phyloP scores from a whole-genome alignment of 1,140 invertebrate species.

The Mya arenaria region DNA sequence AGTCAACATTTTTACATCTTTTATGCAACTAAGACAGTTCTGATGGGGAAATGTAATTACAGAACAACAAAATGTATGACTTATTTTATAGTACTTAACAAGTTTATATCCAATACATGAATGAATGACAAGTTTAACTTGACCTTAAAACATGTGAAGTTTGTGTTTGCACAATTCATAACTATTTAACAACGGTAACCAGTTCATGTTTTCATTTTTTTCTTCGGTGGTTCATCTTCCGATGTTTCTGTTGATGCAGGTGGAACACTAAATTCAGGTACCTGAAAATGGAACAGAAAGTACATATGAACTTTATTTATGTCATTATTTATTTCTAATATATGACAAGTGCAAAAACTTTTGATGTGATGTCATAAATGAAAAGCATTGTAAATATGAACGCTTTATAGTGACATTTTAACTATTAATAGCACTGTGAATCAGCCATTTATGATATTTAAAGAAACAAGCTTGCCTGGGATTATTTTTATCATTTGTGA shows the following conservation, averaged over 20 bases:
- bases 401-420: background rate
- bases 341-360: background rate
- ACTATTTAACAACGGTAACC: too few species aligned
- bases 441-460: background rate
- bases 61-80: too few species aligned
- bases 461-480: background rate
- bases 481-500: too few species aligned
- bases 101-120: too few species aligned
- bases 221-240: slow-evolving; percentile 46
- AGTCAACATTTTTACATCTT: too few species aligned
- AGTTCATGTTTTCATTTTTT: slow-evolving; percentile 56
- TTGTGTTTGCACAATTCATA: too few species aligned
- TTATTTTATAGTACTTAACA: too few species aligned
- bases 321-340: background rate
- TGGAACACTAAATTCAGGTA: slow-evolving; percentile 72
- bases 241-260: slow-evolving; percentile 39
- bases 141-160: too few species aligned
- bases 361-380: background rate
- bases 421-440: background rate
- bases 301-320: background rate
- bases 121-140: too few species aligned
- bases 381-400: background rate
- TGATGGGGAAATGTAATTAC: too few species aligned
- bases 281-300: slow-evolving; percentile 50
- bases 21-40: too few species aligned